Conservation (phyloP, 2,888 invertebrate species). For the Linhomoeus sp. region DNA sequence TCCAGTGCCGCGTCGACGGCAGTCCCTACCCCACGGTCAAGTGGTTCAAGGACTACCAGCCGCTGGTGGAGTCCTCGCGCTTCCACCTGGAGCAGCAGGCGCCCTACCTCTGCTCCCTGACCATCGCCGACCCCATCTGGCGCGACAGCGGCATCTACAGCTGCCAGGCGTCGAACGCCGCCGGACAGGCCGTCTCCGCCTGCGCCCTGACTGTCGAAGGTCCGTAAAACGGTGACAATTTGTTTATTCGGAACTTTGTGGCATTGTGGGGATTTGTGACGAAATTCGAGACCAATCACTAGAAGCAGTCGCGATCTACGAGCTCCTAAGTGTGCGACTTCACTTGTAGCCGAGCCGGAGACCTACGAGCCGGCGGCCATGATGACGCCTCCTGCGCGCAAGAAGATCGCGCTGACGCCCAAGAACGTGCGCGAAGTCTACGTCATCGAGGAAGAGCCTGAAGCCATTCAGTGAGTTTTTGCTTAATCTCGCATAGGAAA, state of each 20-base stretch:
- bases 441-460: conserved; percentile 18
- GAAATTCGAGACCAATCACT: no score
- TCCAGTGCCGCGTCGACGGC: conserved; percentile 67
- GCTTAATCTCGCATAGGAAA: no score
- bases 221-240: no score
- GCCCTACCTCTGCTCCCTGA: conserved; percentile 59
- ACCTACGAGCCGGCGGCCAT: no score
- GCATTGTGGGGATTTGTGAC: no score
- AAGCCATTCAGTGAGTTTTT: no score
- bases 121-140: conserved; percentile 61
- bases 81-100: conserved; percentile 54
- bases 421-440: conserved; percentile 22
- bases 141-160: conserved; percentile 82
- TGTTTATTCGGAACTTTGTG: no score
- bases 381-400: no score
- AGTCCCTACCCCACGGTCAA: conserved; percentile 79
- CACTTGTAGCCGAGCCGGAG: no score
- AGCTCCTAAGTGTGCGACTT: no score
- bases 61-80: conserved; percentile 62
- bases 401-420: conserved; percentile 11
- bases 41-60: conserved; percentile 95
- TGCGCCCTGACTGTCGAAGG: conserved; percentile 36
- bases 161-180: conserved; percentile 74
- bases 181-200: conserved; percentile 48
- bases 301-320: no score